Conservation (phyloP, 2,888 invertebrate genomes). For the Cistogaster globosa region DNA sequence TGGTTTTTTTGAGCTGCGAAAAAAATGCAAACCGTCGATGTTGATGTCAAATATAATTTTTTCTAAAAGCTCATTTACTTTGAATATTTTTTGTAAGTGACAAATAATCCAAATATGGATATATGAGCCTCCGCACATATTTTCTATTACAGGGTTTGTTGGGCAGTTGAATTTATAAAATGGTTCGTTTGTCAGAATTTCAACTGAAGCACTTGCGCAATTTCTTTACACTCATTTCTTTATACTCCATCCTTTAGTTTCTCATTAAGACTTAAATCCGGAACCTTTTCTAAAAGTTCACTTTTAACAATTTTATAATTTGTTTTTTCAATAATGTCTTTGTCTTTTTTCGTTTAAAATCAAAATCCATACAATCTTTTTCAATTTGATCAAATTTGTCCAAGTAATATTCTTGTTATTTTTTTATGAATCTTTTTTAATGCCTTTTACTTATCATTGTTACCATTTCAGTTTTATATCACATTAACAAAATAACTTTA, state of each 20-base stretch:
- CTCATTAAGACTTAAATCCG: constrained; percentile 11
- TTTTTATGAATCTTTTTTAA: constrained; percentile 23
- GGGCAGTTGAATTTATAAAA: constrained; percentile 27
- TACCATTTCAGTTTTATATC: constrained; percentile 15
- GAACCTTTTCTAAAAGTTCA: constrained; percentile 3
- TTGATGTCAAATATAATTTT: constrained; percentile 1
- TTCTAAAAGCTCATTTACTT: not conserved
- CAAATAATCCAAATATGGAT: not conserved
- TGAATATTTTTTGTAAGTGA: constrained; percentile 8
- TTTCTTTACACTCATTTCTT: constrained; percentile 19
- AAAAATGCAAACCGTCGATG: not conserved
- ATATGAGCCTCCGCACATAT: constrained; percentile 10
- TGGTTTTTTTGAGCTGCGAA: constrained; percentile 18
- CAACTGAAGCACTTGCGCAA: constrained; percentile 16
- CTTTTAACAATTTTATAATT: constrained; percentile 25
- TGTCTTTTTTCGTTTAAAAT: constrained; percentile 16
- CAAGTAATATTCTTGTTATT: constrained; percentile 17
- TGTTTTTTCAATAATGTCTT: not conserved
- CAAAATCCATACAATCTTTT: constrained; percentile 16
- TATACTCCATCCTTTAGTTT: constrained; percentile 29
- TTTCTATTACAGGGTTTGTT: constrained; percentile 19
- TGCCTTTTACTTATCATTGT: constrained; percentile 30
- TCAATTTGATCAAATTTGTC: constrained; percentile 17
- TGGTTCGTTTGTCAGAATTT: constrained; percentile 30
- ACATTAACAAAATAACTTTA: constrained; percentile 4